Evolutionary conservation across 2,888 invertebrate genomes (phyloP), one percentile per base, ranked within the genome.

Genomic region (Ichneumoninae sp.): DNA sequence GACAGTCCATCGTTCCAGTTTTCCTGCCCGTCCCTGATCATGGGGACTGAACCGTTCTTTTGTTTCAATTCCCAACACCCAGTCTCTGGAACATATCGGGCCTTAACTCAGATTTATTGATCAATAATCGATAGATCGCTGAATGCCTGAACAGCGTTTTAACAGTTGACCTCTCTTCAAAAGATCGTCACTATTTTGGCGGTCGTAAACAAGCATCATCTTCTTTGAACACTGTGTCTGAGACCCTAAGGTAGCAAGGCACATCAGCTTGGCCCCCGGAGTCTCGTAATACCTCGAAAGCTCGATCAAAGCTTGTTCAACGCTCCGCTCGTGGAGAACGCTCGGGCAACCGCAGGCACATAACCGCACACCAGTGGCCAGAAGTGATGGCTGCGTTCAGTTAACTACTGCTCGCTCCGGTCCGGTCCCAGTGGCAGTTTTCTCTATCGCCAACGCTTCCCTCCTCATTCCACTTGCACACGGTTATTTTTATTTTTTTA

Each of bases 281-380:
- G 66, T 22, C 36, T 79, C 66, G 52, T 79, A 85, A 85, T 83
- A 73, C 71, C 71, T 40, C 57, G 79, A 44, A 79, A 79, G 68
- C 76, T 73, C 75, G 76, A 83, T 83, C 79, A 85, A 85, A 85
- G 79, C 82, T 75, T 26, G 74, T 79, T 66, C 82, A 33, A 76
- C 73, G 75, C 71, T 82, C 78, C 60, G 69, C 54, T 40, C 13
- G 76, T 19, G 52, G 60, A 60, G 66, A 50, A 52, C 63, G 77
- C 66, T 40, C 68, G 63, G 22, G 82, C 52, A 83, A 76, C 79
- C 85, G 79, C 63, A 63, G 63, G 76, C 63, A 76, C 71, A 68
- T 68, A 80, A 71, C 79, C 77, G 47, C 76, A 57, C 47, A 65
- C 68, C 78, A 19, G 79, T 47, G 44, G 65, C 65, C 74, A 57